Conservation (phyloP, 2,113 vertebrate genomes). For the Pyrgilauda ruficollis region DNA sequence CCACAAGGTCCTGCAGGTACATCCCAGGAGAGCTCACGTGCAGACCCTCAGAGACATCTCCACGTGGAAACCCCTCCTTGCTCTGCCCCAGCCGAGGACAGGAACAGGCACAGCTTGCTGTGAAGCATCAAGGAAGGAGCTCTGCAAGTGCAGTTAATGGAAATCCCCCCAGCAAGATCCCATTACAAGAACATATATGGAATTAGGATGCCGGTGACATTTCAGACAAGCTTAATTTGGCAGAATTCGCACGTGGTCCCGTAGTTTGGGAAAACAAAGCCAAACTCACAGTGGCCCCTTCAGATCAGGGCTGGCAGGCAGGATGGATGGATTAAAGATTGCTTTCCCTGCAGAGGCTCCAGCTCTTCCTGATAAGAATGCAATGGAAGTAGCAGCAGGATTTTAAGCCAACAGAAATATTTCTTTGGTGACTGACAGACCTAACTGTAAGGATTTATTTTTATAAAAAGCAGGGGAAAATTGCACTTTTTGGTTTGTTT, state of each 20-base stretch:
- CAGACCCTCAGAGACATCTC: not conserved
- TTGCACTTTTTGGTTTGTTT: not conserved
- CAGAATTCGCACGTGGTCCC: not conserved
- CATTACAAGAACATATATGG: accelerated
- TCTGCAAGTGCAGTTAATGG: not conserved
- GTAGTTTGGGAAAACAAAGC: not conserved
- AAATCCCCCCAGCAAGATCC: not conserved
- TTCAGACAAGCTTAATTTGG: not conserved
- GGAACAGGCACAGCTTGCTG: not conserved
- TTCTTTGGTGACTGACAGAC: not conserved
- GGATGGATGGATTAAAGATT: not conserved
- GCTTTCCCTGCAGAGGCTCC: not conserved
- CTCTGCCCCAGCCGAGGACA: accelerated
- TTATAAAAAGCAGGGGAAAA: not conserved
- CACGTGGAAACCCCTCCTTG: not conserved
- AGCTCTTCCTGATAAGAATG: not conserved
- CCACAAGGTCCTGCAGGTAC: not conserved
- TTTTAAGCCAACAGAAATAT: not conserved
- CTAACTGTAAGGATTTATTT: not conserved
- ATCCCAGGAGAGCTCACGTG: accelerated
- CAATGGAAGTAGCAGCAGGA: not conserved
- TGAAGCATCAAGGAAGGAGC: not conserved
- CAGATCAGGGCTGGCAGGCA: not conserved
- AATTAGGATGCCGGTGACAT: not conserved
- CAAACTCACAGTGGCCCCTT: not conserved